Base-by-base conservation (phyloP, 2,113 vertebrate genomes). In the Galemys pyrenaicus region DNA sequence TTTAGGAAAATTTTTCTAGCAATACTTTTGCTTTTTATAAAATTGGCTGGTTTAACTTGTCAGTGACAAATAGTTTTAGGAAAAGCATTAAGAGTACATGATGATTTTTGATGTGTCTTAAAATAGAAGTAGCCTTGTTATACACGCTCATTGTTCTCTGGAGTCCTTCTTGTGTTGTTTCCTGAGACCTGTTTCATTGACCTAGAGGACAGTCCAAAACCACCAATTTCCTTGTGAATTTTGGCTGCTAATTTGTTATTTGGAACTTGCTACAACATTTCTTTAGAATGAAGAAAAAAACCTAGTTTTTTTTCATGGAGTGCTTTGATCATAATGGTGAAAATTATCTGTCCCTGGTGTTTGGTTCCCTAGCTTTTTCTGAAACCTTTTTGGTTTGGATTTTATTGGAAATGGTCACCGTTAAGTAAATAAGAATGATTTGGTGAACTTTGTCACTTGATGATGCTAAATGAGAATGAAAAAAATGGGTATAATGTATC, bases 381-480 rank as follows among this genome's bases (percentile, higher is more conserved):
- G n/a, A 90, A 84, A 51, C 13, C 46, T 64, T 79, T 75, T 65
- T 2, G 68, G 68, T 93, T 87, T 77, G 83, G 28, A 67, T 54
- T 67, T 74, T n/a, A 87, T 86, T 81, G 11, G 35, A 88, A 71
- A 87, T 87, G 65, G 71, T 77, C 73, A 49, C 8, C 64, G 5
- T 44, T 87, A 93, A 92, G 13, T 81, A 60, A 86, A 58, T 65
- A 82, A 54, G 35, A 91, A 26, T 92, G 60, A 28, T 67, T 54
- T 62, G 44, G 65, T 95, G 56, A 77, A 67, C 89, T 94, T 89
- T 89, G n/a, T 87, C 78, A 68, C 16, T 87, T 54, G n/a, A 49
- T 1, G 5, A 15, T 87, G 30, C 49, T 74, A 79, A 73, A n/a
- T 87, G 71, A 81, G 58, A 92, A 86, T 79, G 73, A 91, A 85